A percentile compares a stretch with the other conserved stretches of the same genome.
phyloP scores from a whole-genome alignment of 2,113 vertebrate genomes.

The Cheilinus undulatus region DNA sequence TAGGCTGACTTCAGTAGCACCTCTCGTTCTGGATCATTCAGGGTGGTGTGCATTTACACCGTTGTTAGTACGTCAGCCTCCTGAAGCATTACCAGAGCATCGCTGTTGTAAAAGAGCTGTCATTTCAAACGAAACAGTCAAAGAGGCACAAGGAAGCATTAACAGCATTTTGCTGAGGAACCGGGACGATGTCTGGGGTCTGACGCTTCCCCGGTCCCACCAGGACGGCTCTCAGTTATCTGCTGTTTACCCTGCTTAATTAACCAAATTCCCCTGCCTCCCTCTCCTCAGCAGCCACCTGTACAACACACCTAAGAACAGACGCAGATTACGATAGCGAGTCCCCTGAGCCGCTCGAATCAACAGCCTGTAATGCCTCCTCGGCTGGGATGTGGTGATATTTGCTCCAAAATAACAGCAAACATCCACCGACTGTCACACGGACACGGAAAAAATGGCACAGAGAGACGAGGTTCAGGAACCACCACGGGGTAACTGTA shows the following conservation, averaged over 20 bases:
- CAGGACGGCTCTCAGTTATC: constrained; percentile 73
- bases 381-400: constrained; percentile 75
- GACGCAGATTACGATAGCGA: constrained; percentile 64
- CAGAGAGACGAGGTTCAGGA: constrained; percentile 3
- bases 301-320: constrained; percentile 81
- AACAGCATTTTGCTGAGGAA: constrained; percentile 23
- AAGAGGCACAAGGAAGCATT: no score
- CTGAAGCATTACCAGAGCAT: no score
- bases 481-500: background rate
- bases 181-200: constrained; percentile 46
- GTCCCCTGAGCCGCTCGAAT: constrained; percentile 67
- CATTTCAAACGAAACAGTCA: no score
- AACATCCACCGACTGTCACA: constrained; percentile 63
- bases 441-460: constrained; percentile 26
- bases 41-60: constrained; percentile 54
- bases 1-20: no score
- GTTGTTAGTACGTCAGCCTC: constrained; percentile 52
- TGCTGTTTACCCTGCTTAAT: constrained; percentile 82
- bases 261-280: constrained; percentile 80
- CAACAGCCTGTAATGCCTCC: constrained; percentile 75
- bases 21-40: constrained; percentile 47
- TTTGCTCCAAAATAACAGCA: constrained; percentile 78
- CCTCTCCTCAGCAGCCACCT: constrained; percentile 74
- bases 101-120: no score
- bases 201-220: constrained; percentile 59